A percentile compares a stretch with the other conserved stretches of the same genome.
Evolutionary conservation across 2,888 invertebrate species (phyloP).

Genomic region (Agriopis marginaria): DNA sequence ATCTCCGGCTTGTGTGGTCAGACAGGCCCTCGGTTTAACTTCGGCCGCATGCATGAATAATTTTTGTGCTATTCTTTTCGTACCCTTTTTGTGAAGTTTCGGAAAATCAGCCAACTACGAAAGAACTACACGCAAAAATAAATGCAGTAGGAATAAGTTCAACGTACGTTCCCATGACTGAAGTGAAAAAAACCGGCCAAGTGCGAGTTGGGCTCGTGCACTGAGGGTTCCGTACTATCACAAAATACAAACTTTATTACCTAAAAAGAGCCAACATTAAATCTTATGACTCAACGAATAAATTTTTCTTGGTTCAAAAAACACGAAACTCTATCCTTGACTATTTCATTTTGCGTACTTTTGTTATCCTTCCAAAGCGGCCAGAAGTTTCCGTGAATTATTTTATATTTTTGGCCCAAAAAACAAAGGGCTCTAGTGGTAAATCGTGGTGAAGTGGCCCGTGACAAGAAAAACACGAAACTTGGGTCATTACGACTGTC

Average conservation of each 20-base stretch:
- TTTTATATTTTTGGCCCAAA: conserved; percentile 41
- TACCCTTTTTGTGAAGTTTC: conserved; percentile 42
- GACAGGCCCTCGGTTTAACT: conserved; percentile 50
- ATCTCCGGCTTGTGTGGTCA: conserved; percentile 59
- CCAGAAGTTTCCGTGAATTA: conserved; percentile 42
- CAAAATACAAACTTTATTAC: too few relatives aligned
- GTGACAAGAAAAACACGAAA: conserved; percentile 73
- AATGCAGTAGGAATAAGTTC: conserved; percentile 1
- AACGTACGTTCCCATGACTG: too few relatives aligned
- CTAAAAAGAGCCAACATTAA: not conserved
- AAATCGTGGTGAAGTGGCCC: conserved; percentile 66
- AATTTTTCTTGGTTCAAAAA: not conserved
- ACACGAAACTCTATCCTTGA: not conserved
- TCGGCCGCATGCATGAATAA: conserved; percentile 56
- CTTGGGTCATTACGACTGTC: conserved; percentile 71
- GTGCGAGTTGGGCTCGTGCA: too few relatives aligned
- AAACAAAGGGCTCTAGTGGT: conserved; percentile 55
- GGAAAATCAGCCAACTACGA: conserved; percentile 35
- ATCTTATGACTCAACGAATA: not conserved
- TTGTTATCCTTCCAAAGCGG: conserved; percentile 38
- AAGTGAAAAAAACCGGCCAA: too few relatives aligned
- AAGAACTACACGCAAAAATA: conserved; percentile 8
- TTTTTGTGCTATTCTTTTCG: conserved; percentile 47
- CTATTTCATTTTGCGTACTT: conserved; percentile 27
- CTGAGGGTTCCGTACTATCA: too few relatives aligned